phyloP scores from a whole-genome alignment of 2,113 vertebrate genomes.

The Ictalurus furcatus region DNA sequence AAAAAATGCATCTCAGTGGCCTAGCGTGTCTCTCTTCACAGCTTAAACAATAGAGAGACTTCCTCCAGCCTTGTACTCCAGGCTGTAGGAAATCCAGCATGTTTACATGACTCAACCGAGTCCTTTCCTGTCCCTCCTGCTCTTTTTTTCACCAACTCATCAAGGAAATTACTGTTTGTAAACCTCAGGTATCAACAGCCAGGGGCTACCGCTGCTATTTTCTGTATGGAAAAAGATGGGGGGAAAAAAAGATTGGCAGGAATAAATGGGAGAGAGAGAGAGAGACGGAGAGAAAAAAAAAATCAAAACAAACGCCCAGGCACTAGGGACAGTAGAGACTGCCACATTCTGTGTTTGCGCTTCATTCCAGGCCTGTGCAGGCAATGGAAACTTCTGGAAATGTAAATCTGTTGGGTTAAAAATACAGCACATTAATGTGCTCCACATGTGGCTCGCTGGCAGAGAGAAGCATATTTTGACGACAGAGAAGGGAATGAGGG shows the following conservation, averaged over 20 bases:
- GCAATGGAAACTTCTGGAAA: constrained; percentile 81
- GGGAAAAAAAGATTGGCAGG: constrained; percentile 47
- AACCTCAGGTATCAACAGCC: constrained; percentile 71
- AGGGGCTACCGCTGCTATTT: constrained; percentile 59
- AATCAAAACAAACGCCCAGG: constrained; percentile 61
- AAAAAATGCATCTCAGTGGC: constrained; percentile 1
- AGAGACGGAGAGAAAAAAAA: constrained; percentile 41
- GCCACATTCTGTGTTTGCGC: constrained; percentile 65
- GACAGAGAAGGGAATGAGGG: constrained; percentile 55
- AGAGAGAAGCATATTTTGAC: constrained; percentile 71
- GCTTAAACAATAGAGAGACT: constrained; percentile 66
- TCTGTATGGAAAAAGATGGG: constrained; percentile 50
- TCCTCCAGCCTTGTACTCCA: constrained; percentile 57
- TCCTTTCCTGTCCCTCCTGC: constrained; percentile 55
- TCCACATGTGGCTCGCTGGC: constrained; percentile 78
- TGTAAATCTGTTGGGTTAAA: constrained; percentile 80
- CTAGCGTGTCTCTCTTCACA: constrained; percentile 55
- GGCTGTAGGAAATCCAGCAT: constrained; percentile 58
- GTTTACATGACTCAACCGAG: constrained; percentile 60
- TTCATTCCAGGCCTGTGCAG: constrained; percentile 70
- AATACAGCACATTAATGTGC: constrained; percentile 79
- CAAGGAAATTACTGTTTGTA: constrained; percentile 76
- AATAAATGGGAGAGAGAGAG: constrained; percentile 47
- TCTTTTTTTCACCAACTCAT: constrained; percentile 67
- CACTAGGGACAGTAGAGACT: constrained; percentile 52